Conservation (phyloP, 2,113 vertebrate genomes). For the Struthidea cinerea region DNA sequence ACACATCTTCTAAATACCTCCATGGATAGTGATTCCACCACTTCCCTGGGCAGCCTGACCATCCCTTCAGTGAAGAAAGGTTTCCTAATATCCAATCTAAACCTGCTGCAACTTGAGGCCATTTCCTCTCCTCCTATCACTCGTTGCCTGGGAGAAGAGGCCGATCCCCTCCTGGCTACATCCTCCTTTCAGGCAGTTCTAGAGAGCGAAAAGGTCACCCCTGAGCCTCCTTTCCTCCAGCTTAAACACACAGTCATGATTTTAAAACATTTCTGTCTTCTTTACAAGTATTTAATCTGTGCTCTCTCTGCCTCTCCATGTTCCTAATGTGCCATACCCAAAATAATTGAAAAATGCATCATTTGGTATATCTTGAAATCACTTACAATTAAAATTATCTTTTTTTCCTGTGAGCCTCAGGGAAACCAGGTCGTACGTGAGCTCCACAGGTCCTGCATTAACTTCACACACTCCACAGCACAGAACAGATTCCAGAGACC, state of each 20-base stretch:
- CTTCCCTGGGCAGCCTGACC: neutral
- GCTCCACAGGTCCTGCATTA: neutral
- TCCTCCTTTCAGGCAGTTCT: neutral
- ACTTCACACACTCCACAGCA: neutral
- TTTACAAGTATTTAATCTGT: neutral
- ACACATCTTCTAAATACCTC: neutral
- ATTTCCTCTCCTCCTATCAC: neutral
- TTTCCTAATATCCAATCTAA: neutral
- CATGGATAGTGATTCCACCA: neutral
- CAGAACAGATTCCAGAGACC: neutral
- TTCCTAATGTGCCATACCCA: neutral
- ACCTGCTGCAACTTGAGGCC: neutral
- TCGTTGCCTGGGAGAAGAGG: neutral
- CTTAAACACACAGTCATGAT: neutral
- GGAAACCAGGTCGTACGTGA: neutral
- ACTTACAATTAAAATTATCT: neutral
- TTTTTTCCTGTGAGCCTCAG: neutral
- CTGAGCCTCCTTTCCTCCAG: neutral
- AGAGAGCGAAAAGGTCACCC: neutral
- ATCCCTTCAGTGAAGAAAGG: neutral
- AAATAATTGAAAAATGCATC: neutral
- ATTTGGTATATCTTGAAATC: neutral
- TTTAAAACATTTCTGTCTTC: neutral
- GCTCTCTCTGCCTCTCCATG: neutral
- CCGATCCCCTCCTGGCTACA: fast-evolving